These are phyloP conservation scores for Tiliacea citrago DNA, from an alignment of 2,888 invertebrate genomes.

Conservation along the genomic window DNA sequence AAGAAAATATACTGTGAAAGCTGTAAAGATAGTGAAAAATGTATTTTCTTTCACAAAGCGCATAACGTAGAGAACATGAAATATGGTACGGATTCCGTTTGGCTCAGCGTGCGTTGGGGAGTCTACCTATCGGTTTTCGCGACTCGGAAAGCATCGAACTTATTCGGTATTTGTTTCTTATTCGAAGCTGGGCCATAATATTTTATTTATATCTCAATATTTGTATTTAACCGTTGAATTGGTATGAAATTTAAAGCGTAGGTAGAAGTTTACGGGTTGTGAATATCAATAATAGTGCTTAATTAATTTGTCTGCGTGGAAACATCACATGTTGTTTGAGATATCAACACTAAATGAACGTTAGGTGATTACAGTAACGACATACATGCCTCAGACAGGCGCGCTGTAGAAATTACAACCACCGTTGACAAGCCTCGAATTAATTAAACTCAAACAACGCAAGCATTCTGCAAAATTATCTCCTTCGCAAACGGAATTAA, in stretches of 20 bases:
- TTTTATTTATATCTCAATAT: constrained; percentile 68
- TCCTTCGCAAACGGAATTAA: constrained; percentile 86
- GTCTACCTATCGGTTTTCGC: constrained; percentile 86
- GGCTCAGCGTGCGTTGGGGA: constrained; percentile 86
- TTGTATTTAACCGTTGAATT: constrained; percentile 33
- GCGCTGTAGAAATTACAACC: constrained; percentile 85
- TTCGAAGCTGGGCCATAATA: constrained; percentile 73
- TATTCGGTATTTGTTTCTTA: constrained; percentile 85
- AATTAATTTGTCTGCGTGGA: constrained; percentile 54
- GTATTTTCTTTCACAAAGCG: constrained; percentile 90
- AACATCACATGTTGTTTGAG: constrained; percentile 56
- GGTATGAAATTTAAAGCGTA: neutral
- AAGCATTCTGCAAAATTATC: constrained; percentile 87
- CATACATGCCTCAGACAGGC: constrained; percentile 83
- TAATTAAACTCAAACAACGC: constrained; percentile 90
- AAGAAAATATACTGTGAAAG: constrained; percentile 80
- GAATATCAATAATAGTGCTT: constrained; percentile 27
- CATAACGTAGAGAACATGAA: constrained; percentile 89
- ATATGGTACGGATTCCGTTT: constrained; percentile 88
- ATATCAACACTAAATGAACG: constrained; percentile 77
- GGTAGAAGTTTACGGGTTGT: neutral
- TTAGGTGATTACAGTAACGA: constrained; percentile 84
- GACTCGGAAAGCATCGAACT: constrained; percentile 85
- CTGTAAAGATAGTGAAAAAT: constrained; percentile 89
- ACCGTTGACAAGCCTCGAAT: constrained; percentile 88